Conservation (phyloP, 1,140 invertebrate species). For the Cydia amplana region DNA sequence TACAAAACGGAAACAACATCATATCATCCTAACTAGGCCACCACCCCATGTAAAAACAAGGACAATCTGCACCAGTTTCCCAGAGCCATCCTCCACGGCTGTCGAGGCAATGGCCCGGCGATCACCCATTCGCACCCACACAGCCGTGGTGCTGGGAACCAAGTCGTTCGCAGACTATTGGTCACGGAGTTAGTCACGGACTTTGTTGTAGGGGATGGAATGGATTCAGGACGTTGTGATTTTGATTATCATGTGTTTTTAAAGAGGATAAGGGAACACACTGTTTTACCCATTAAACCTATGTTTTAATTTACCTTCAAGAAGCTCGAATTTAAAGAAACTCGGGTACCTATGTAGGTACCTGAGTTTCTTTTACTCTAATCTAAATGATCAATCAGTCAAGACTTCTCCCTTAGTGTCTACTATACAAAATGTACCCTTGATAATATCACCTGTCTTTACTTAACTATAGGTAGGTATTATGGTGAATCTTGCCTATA, state of each 20-base stretch:
- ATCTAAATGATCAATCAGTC: too few relatives aligned
- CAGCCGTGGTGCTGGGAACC: slow-evolving; percentile 55
- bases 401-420: too few relatives aligned
- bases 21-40: slow-evolving; percentile 21
- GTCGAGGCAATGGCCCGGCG: slow-evolving; percentile 45
- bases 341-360: too few relatives aligned
- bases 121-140: slow-evolving; percentile 42
- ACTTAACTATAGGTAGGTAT: too few relatives aligned
- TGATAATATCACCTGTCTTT: too few relatives aligned
- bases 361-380: too few relatives aligned
- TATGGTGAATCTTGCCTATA: too few relatives aligned
- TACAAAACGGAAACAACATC: not conserved
- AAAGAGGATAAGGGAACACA: not conserved
- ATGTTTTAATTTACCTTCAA: too few relatives aligned
- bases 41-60: slow-evolving; percentile 22
- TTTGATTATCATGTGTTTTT: slow-evolving; percentile 1
- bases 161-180: slow-evolving; percentile 54
- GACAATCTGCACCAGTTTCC: slow-evolving; percentile 54
- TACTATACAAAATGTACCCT: too few relatives aligned
- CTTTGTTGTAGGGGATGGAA: slow-evolving; percentile 35
- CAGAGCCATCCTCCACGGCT: slow-evolving; percentile 60
- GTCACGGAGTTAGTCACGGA: slow-evolving; percentile 49
- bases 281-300: too few relatives aligned
- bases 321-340: too few relatives aligned
- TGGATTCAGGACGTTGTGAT: slow-evolving; percentile 3